Evolutionary conservation across 2,797 vertebrate species (phyloP).

Genomic region (Petrocephalus schoutedeni): DNA sequence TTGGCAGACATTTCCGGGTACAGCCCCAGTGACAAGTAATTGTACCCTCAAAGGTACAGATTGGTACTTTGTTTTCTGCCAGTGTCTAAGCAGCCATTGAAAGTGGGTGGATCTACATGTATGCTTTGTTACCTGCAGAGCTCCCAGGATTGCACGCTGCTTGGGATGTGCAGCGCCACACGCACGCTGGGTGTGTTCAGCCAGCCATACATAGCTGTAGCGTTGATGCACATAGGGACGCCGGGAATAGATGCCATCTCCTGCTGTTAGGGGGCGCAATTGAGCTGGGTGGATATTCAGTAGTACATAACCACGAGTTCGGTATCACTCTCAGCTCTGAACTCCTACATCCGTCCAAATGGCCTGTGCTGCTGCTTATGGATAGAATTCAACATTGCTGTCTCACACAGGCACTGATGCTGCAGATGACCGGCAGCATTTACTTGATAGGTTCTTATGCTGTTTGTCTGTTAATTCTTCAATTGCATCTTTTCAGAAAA

Average conservation of each 20-base stretch:
- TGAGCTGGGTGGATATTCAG: not conserved
- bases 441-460: not conserved
- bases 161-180: slow-evolving; percentile 31
- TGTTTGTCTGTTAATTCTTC: not conserved
- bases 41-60: not conserved
- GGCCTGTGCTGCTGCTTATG: not conserved
- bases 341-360: not conserved
- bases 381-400: not conserved
- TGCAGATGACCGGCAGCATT: not conserved
- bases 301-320: not conserved
- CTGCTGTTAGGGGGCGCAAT: not conserved
- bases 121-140: slow-evolving; percentile 31
- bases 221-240: slow-evolving; percentile 29
- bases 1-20: not conserved
- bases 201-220: slow-evolving; percentile 33
- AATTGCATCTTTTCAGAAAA: not conserved
- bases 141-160: slow-evolving; percentile 36
- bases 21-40: not conserved
- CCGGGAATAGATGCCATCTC: slow-evolving; percentile 27
- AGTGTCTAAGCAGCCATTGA: not conserved
- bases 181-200: slow-evolving; percentile 28
- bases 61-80: not conserved
- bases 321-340: not conserved
- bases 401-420: not conserved
- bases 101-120: not conserved